Base-by-base conservation (phyloP, 2,888 invertebrate genomes). In the Dryocosmus kuriphilus region DNA sequence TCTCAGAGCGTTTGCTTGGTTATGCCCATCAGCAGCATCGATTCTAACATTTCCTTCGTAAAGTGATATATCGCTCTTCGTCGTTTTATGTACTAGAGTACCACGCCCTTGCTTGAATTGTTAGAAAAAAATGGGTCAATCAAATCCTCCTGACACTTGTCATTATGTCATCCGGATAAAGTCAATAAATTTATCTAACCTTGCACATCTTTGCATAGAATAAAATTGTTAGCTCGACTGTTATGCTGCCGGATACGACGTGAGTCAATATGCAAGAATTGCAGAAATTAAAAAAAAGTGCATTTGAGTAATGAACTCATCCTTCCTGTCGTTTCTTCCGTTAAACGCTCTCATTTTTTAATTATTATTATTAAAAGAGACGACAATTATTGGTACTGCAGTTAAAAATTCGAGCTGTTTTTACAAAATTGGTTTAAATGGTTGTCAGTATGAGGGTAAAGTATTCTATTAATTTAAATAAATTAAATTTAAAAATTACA, bases 101-200 rank as follows among this genome's bases (percentile, higher is more conserved):
- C 51, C 71, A 71, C 71, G n/a, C 71, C 71, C 51, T 71, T 71
- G 41, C n/a, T 71, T 71, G n/a, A n/a, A n/a, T n/a, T n/a, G 51
- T 41, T 71, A 71, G 24, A 41, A 67, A 71, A 71, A 71, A 71
- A 71, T 71, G 46, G 71, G 71, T 71, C 51, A 71, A 71, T 30
- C 63, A 35, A 22, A 51, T 71, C 30, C 51, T 71, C 6, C 32
- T 51, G 51, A 71, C 71, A 71, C 71, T 46, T 71, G n/a, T 51
- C 51, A 51, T 71, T 51, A 19, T 71, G n/a, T 51, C 71, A 51
- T 51, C 51, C 46, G 19, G 30, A 51, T 32, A 19, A 71, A 32
- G 51, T 71, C 51, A 51, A 71, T 71, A 46, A 51, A 71, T 51
- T 71, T 71, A 71, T 71, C 51, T 30, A 71, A n/a, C 30, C 46